A percentile compares a stretch with the other conserved stretches of the same genome.
Evolutionary conservation across 2,888 invertebrate genomes (phyloP).

Genomic region (Plutella xylostella): DNA sequence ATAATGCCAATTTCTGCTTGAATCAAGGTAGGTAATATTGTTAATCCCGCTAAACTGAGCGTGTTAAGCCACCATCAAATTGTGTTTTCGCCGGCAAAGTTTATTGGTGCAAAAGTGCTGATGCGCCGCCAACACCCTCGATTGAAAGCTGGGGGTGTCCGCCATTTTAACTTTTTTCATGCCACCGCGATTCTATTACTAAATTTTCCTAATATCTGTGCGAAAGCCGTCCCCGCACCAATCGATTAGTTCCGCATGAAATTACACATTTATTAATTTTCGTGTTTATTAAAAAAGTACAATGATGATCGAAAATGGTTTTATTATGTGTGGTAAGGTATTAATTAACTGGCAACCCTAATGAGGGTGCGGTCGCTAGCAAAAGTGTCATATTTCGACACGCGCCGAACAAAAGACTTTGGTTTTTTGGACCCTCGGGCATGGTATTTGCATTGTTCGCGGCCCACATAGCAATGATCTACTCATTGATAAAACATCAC

Average conservation of each 20-base stretch:
- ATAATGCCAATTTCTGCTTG: too few species aligned
- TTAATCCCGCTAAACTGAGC: conserved; percentile 18
- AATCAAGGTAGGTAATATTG: too few species aligned
- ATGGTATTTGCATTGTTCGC: conserved; percentile 29
- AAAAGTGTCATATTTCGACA: conserved; percentile 48
- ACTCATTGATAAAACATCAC: conserved; percentile 43
- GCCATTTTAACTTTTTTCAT: conserved; percentile 38
- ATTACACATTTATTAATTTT: conserved; percentile 14
- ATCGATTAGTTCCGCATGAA: conserved; percentile 19
- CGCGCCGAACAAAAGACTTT: conserved; percentile 40
- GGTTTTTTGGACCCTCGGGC: conserved; percentile 36
- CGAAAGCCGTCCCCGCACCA: conserved; percentile 14
- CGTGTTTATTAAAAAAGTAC: background rate
- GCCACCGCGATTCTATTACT: conserved; percentile 48
- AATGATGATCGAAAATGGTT: background rate
- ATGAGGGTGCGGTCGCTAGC: conserved; percentile 38
- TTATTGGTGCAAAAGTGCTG: conserved; percentile 56
- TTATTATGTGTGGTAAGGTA: conserved; percentile 4
- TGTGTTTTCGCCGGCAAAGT: conserved; percentile 62
- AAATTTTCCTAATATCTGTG: conserved; percentile 20
- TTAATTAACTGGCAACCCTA: conserved; percentile 41
- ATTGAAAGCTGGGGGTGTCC: conserved; percentile 28
- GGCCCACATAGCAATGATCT: conserved; percentile 34
- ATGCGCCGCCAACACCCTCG: conserved; percentile 47
- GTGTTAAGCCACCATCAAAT: conserved; percentile 65